Evolutionary conservation across 2,113 vertebrate species (phyloP).

Genomic region (Microcebus lehilahytsara): DNA sequence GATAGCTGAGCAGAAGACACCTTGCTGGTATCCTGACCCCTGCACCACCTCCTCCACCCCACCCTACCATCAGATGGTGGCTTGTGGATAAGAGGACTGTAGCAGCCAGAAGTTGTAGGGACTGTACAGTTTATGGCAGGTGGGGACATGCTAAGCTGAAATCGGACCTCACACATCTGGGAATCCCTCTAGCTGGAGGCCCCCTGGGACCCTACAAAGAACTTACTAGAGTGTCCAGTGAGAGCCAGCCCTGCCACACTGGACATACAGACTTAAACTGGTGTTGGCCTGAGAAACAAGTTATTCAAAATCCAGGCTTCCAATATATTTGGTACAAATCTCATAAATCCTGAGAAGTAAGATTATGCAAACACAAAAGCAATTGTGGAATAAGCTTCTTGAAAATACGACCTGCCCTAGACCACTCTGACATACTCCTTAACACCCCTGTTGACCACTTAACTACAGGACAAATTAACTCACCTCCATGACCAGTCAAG

Average conservation of each 20-base stretch:
- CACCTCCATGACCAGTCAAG: neutral
- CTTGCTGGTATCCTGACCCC: too few species aligned
- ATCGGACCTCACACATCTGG: neutral
- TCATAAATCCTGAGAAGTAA: neutral
- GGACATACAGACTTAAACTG: neutral
- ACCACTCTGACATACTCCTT: neutral
- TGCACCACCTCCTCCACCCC: too few species aligned
- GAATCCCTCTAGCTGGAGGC: neutral
- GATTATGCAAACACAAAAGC: neutral
- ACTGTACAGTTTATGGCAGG: neutral
- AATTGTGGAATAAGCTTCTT: neutral
- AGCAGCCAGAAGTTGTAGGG: neutral
- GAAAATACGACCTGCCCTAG: neutral
- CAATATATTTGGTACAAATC: neutral
- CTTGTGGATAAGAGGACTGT: neutral
- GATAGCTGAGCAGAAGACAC: neutral
- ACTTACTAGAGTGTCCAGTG: neutral
- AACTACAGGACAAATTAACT: neutral
- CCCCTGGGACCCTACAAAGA: neutral
- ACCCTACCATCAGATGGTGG: neutral
- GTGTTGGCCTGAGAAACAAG: neutral
- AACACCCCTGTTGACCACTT: neutral
- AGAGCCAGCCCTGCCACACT: neutral
- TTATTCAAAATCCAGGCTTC: neutral
- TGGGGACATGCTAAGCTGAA: neutral